Percentiles rank a stretch among this genome's conserved stretches.
Evolutionary conservation across 2,113 vertebrate species (phyloP).

Genomic region (Genyomyrus donnyi): DNA sequence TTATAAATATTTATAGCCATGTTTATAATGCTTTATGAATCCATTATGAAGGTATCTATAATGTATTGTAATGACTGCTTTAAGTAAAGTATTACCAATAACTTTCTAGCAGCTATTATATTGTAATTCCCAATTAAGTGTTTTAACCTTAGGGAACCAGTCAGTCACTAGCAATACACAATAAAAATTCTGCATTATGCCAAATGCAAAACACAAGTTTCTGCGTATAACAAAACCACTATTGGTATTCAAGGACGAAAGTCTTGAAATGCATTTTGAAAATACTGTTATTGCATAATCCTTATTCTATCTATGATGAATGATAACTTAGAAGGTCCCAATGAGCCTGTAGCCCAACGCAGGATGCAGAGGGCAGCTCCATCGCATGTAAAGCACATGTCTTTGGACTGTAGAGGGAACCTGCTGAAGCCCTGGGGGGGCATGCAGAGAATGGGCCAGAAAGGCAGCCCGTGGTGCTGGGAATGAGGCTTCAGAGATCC

Average conservation of each 20-base stretch:
- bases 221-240: too few relatives aligned
- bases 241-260: neutral
- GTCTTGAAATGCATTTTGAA: neutral
- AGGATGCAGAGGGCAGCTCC: neutral
- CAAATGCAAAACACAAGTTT: neutral
- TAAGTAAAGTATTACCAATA: neutral
- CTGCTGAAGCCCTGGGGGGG: neutral
- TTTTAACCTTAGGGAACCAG: neutral
- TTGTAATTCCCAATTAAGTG: neutral
- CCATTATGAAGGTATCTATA: too few relatives aligned
- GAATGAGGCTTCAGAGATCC: neutral
- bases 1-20: too few relatives aligned
- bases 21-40: too few relatives aligned
- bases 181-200: neutral
- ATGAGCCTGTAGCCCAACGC: neutral
- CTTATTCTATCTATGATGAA: neutral
- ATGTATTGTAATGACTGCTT: too few relatives aligned
- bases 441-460: neutral
- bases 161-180: neutral
- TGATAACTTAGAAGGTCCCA: neutral
- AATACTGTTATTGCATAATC: neutral
- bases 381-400: neutral
- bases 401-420: neutral
- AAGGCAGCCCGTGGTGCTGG: neutral
- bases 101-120: neutral